These are phyloP conservation scores for Coenobita brevimanus DNA, from an alignment of 1,140 invertebrate genomes.

Conservation along the genomic window DNA sequence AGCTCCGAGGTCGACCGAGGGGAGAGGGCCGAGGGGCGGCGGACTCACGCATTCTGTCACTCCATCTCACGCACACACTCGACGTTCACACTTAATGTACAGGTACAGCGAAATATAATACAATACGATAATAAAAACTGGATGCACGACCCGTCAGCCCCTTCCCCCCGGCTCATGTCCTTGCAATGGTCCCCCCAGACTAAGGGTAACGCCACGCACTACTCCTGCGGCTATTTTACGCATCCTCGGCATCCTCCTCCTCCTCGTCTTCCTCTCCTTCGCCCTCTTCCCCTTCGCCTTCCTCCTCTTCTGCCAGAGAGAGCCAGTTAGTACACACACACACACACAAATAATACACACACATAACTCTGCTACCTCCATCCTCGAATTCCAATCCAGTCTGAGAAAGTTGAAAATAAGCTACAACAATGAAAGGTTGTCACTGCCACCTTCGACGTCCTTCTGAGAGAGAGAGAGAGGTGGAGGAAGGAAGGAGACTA, in stretches of 20 bases:
- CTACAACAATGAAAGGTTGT: too few relatives aligned
- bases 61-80: constrained; percentile 43
- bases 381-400: too few relatives aligned
- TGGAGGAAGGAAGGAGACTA: too few relatives aligned
- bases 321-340: not conserved
- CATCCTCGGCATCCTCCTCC: constrained; percentile 53
- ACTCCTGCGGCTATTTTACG: constrained; percentile 53
- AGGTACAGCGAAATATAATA: constrained; percentile 67
- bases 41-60: not conserved
- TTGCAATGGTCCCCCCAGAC: constrained; percentile 44
- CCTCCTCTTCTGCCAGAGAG: constrained; percentile 51
- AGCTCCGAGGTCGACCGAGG: constrained; percentile 35
- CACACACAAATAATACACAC: too few relatives aligned
- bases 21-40: constrained; percentile 33
- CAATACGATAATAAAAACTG: constrained; percentile 66
- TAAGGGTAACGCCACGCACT: constrained; percentile 36
- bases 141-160: constrained; percentile 42
- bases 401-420: too few relatives aligned
- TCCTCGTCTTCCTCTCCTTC: constrained; percentile 36
- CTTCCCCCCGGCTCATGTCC: constrained; percentile 49
- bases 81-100: constrained; percentile 63
- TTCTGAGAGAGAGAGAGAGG: too few relatives aligned
- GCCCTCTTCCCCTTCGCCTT: constrained; percentile 54
- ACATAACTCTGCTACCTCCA: too few relatives aligned
- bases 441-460: too few relatives aligned